phyloP scores from a whole-genome alignment of 2,888 invertebrate genomes.

The Operophtera brumata region DNA sequence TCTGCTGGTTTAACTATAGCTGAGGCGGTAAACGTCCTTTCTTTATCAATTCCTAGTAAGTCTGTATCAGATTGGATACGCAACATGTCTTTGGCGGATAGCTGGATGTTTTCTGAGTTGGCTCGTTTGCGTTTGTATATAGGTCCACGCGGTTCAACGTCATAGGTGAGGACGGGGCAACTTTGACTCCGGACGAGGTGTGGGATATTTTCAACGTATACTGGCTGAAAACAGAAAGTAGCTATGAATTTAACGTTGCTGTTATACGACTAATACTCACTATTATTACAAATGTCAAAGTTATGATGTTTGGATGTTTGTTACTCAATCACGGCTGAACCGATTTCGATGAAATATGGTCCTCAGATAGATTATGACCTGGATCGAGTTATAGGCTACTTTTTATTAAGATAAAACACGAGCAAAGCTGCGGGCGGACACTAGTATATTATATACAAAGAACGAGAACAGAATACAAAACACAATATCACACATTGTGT shows the following conservation, averaged over 20 bases:
- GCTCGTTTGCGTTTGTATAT: constrained; percentile 80
- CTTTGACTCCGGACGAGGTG: constrained; percentile 81
- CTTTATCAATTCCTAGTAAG: constrained; percentile 87
- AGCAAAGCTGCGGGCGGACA: too few relatives aligned
- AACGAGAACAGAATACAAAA: too few relatives aligned
- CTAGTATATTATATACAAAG: too few relatives aligned
- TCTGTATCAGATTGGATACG: constrained; percentile 90
- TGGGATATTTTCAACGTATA: constrained; percentile 84
- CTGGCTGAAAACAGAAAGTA: constrained; percentile 79
- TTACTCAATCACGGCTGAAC: too few relatives aligned
- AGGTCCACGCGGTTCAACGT: constrained; percentile 75
- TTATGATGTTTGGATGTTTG: too few relatives aligned
- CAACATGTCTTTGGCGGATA: constrained; percentile 72
- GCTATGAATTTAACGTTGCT: neutral
- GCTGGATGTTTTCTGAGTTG: constrained; percentile 83
- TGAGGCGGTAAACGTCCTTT: constrained; percentile 86
- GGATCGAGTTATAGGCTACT: too few relatives aligned
- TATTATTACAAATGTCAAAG: too few relatives aligned
- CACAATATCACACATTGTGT: too few relatives aligned
- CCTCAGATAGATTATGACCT: too few relatives aligned
- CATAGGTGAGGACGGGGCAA: constrained; percentile 87
- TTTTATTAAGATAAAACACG: too few relatives aligned
- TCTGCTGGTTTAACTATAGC: constrained; percentile 88
- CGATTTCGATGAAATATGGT: too few relatives aligned
- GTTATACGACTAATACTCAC: too few relatives aligned